phyloP scores from a whole-genome alignment of 2,888 invertebrate genomes.

The Mesochorus sp. region DNA sequence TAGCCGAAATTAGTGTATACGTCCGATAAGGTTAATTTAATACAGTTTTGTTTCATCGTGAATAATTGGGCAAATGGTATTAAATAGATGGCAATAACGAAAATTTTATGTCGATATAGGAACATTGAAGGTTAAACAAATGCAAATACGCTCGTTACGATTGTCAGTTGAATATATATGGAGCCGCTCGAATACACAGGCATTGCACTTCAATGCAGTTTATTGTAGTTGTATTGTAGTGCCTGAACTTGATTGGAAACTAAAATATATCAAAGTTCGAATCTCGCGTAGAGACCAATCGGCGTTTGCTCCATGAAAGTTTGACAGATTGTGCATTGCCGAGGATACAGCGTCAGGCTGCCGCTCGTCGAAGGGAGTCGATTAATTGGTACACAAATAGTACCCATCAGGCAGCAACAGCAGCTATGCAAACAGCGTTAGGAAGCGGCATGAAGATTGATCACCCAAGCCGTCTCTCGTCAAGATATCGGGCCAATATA shows the following conservation, averaged over 20 bases:
- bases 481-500: constrained; percentile 35
- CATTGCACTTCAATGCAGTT: not conserved
- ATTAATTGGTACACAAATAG: constrained; percentile 43
- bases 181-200: not conserved
- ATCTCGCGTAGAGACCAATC: not conserved
- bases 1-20: too few species aligned
- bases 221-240: not conserved
- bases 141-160: not conserved
- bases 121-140: not conserved
- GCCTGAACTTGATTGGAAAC: not conserved
- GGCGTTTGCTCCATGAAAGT: constrained; percentile 7
- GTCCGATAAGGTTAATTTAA: too few species aligned
- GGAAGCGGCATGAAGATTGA: constrained; percentile 26
- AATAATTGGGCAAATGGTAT: too few species aligned
- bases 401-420: constrained; percentile 1
- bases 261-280: not conserved
- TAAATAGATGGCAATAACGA: too few species aligned
- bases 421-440: constrained; percentile 15
- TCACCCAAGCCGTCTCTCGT: constrained; percentile 9
- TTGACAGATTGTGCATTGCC: constrained; percentile 7
- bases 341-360: not conserved
- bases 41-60: too few species aligned
- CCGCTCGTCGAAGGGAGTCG: constrained; percentile 17
- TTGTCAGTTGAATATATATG: not conserved
- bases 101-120: not conserved